Evolutionary conservation across 2,888 invertebrate species (phyloP), one percentile per base, ranked within the genome.

Genomic region (Saturnia japonica): DNA sequence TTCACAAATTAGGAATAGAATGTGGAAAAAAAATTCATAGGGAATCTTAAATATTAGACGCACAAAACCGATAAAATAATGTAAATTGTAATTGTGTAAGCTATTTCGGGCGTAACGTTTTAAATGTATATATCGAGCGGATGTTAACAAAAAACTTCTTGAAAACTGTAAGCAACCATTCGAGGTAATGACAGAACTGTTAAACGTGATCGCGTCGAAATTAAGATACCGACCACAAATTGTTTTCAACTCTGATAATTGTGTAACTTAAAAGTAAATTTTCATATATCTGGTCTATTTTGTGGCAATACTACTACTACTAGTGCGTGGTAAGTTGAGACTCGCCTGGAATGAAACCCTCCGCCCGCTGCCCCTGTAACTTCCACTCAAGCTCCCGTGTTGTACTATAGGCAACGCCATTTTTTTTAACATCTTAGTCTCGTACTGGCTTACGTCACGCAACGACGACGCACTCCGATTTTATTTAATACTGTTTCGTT

Each of bases 101-200:
- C 57, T 47, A 62, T 28, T 69, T 62, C 34, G 42, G 34, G 19
- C 47, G 34, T 28, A 43, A 7, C 19, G 47, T 47, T 47, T 8
- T 7, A 16, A 57, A 40, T 67, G n/a, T 57, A n/a, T 57, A 43
- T 28, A 70, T 67, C 67, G 70, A 54, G 60, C 43, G n/a, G 28
- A 67, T 14, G 42, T n/a, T 25, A 19, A 40, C 54, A 60, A 68
- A 67, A 70, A 70, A 60, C 67, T 28, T 67, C n/a, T 70, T 43
- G 25, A n/a, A 45, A 43, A 67, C 57, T 68, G 57, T 70, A 67
- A 68, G 28, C 60, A 60, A 57, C 67, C 28, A 28, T 45, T 16
- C 14, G 57, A 54, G 57, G 43, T 70, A 70, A 68, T 60, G 67
- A 68, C 70, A 67, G 67, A 19, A n/a, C 25, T 7, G 28, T 68